phyloP scores from a whole-genome alignment of 2,888 invertebrate species.

The Nowickia ferox region DNA sequence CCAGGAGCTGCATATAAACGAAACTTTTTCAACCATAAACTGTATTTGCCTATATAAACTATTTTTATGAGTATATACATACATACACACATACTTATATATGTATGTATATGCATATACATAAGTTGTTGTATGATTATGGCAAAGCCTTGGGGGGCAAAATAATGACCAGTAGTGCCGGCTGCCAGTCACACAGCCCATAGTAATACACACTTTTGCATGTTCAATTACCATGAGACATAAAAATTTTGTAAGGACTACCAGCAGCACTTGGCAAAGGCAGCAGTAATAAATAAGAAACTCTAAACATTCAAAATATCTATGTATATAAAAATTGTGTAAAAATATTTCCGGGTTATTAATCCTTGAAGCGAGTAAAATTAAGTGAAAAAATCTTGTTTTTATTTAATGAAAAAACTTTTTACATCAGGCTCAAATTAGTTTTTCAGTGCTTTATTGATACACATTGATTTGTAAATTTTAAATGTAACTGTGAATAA shows the following conservation, averaged over 20 bases:
- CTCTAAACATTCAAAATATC: neutral
- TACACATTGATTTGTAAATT: too few species aligned
- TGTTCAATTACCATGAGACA: neutral
- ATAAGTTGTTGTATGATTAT: neutral
- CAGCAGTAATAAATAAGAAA: constrained; percentile 22
- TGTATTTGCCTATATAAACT: neutral
- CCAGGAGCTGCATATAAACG: neutral
- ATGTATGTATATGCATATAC: neutral
- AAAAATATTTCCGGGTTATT: neutral
- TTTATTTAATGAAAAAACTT: neutral
- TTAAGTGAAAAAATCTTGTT: neutral
- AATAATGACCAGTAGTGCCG: neutral
- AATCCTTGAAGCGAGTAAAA: neutral
- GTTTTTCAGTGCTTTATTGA: too few species aligned
- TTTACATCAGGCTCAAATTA: too few species aligned
- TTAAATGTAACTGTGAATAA: too few species aligned
- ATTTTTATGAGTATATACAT: too few species aligned
- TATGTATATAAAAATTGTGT: neutral
- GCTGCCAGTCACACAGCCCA: neutral
- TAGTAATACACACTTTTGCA: neutral
- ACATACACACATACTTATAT: too few species aligned
- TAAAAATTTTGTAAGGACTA: neutral
- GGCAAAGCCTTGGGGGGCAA: neutral
- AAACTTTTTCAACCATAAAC: neutral
- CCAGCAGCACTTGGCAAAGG: constrained; percentile 25